A percentile compares a stretch with the other conserved stretches of the same genome.
Evolutionary conservation across 2,797 vertebrate species (phyloP).

Genomic region (Brachyrhaphis roseni): DNA sequence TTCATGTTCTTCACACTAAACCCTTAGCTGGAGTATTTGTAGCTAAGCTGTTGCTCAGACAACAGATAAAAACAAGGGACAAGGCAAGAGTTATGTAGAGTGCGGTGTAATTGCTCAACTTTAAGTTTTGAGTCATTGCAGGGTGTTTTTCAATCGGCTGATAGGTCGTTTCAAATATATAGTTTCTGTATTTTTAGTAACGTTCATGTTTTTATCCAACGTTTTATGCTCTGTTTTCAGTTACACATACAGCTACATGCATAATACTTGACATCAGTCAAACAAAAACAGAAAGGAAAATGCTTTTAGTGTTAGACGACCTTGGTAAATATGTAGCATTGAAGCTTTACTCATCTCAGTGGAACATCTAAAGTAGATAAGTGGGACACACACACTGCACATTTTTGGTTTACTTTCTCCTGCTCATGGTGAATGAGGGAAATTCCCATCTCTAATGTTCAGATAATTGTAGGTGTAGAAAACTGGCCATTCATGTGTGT

Average conservation of each 20-base stretch:
- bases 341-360: background rate
- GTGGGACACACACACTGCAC: constrained; percentile 2
- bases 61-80: background rate
- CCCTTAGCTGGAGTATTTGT: background rate
- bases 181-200: background rate
- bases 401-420: constrained; percentile 10
- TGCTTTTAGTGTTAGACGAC: background rate
- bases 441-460: constrained; percentile 15
- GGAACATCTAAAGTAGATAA: constrained; percentile 12
- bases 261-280: background rate
- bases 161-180: background rate
- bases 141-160: background rate
- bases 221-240: background rate
- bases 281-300: background rate
- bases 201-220: background rate
- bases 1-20: background rate
- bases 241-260: background rate
- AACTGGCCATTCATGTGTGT: background rate
- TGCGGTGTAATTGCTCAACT: background rate
- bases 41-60: background rate
- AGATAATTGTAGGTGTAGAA: background rate
- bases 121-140: background rate
- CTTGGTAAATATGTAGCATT: background rate
- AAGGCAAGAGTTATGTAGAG: background rate
- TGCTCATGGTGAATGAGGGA: background rate